Conservation (phyloP, 2,113 vertebrate genomes). For the Strix uralensis region DNA sequence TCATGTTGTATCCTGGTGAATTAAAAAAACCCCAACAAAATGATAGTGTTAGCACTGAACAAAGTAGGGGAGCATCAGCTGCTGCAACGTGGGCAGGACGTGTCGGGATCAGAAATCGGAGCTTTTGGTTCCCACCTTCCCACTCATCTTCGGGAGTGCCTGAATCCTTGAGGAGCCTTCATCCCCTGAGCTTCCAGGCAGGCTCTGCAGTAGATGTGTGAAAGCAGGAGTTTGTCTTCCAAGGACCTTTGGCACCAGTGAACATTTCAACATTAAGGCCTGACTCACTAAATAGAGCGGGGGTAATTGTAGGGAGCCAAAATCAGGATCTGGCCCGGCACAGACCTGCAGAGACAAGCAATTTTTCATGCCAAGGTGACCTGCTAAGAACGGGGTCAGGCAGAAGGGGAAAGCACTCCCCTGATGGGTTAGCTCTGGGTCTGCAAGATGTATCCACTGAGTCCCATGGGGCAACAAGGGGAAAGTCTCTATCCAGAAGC, state of each 20-base stretch:
- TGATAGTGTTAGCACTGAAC: neutral
- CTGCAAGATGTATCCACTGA: neutral
- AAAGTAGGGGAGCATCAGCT: neutral
- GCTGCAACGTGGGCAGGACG: neutral
- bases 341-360: neutral
- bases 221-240: neutral
- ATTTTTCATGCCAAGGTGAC: neutral
- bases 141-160: neutral
- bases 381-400: neutral
- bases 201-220: neutral
- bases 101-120: neutral
- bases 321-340: neutral
- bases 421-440: neutral
- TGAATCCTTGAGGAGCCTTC: neutral
- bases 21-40: neutral
- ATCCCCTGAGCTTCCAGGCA: neutral
- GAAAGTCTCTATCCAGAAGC: neutral
- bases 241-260: neutral
- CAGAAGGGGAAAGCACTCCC: neutral
- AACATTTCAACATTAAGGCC: neutral
- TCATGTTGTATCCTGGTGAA: neutral
- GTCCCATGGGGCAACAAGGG: neutral
- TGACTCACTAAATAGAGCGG: neutral
- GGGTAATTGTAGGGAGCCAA: neutral
- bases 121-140: constrained; percentile 6